Conservation (phyloP, 2,888 invertebrate genomes). For the Melinopterus prodromus region DNA sequence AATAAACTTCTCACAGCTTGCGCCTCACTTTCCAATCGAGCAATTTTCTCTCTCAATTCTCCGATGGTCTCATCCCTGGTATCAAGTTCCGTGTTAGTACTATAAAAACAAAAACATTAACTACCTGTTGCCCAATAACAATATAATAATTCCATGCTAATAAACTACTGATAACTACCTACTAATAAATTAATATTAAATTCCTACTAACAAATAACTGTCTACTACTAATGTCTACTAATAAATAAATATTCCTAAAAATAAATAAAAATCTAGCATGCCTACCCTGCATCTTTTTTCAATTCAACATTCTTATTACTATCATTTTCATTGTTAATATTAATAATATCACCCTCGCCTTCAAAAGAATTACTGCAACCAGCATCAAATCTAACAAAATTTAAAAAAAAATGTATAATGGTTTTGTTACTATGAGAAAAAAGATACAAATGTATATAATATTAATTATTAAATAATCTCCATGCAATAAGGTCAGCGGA, state of each 20-base stretch:
- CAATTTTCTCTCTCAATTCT: neutral
- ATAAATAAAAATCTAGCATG: neutral
- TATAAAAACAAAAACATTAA: neutral
- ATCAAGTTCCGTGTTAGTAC: neutral
- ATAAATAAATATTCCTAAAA: neutral
- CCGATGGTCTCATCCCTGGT: neutral
- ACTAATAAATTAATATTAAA: neutral
- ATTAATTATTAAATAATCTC: too few relatives aligned
- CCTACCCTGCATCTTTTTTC: neutral
- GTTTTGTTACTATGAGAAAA: too few relatives aligned
- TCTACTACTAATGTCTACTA: neutral
- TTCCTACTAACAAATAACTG: neutral
- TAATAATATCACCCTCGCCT: neutral
- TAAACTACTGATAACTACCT: neutral
- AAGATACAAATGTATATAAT: too few relatives aligned
- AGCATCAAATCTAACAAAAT: neutral
- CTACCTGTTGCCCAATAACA: neutral
- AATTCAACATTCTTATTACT: neutral
- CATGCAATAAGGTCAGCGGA: too few relatives aligned
- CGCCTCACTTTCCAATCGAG: neutral
- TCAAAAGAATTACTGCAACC: neutral
- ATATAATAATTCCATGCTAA: neutral
- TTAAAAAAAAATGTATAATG: too few relatives aligned
- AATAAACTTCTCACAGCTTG: conserved; percentile 7
- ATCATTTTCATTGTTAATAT: neutral